Base-by-base conservation (phyloP, 2,888 invertebrate genomes). In the Mesorhabditis sp. region DNA sequence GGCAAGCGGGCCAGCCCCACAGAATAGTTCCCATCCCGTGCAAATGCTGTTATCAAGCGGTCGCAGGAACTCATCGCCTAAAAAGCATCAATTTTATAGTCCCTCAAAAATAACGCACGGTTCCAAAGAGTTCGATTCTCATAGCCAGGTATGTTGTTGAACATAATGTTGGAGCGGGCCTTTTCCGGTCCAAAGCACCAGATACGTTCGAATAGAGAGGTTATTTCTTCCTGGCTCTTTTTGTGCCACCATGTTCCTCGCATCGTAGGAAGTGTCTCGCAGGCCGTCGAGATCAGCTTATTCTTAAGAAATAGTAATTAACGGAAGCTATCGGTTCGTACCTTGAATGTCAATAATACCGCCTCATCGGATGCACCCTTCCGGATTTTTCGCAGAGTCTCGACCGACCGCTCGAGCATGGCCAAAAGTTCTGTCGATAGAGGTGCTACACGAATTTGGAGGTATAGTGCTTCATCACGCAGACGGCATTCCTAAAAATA, bases 151-250 rank as follows among this genome's bases (percentile, higher is more conserved):
- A 92, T 91, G 74, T 90, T 89, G 87, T 96, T 96, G 4, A 98
- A 87, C 64, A 98, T 88, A 72, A 97, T 87, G 88, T 97, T 98
- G 2, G 93, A 91, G 66, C 94, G 93, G 85, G 92, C 92, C 85
- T 92, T 91, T 75, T 92, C 90, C 4, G 95, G 94, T 0, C 97
- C 95, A 76, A 96, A 91, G 4, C 93, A 91, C 95, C 95, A 96
- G 78, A 98, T 87, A 90, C 87, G 75, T 70, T 87, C 82, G 41
- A 67, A 67, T 4, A 6, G 15, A 7, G 13, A 62, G 42, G 44
- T n/a, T 15, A 43, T 58, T n/a, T 80, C 72, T 61, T 79, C 80
- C 43, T 74, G 70, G n/a, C 74, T 66, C 68, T 80, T 80, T 62
- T 73, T 73, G 68, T 74, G 73, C 84, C 84, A 84, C 76, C 79